These are phyloP conservation scores for Dromococcyx pavoninus DNA, from an alignment of 2,797 vertebrate genomes.

Conservation along the genomic window DNA sequence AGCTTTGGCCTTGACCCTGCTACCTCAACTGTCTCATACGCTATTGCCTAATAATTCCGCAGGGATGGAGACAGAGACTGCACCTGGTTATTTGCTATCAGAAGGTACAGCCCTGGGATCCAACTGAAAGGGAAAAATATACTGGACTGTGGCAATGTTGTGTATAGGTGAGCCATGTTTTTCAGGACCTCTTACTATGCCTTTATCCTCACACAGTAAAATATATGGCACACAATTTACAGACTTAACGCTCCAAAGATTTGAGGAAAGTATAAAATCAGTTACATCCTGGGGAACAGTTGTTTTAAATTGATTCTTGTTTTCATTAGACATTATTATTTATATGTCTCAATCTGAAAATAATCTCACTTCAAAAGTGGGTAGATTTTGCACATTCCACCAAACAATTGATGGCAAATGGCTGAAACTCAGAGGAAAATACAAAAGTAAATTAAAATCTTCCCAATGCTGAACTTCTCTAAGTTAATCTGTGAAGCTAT, in stretches of 20 bases:
- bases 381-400: neutral
- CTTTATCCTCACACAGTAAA: neutral
- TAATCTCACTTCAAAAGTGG: neutral
- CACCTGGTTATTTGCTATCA: slow-evolving; percentile 31
- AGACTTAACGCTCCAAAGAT: neutral
- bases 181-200: neutral
- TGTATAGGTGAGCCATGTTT: neutral
- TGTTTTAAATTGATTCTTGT: neutral
- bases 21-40: slow-evolving; percentile 9
- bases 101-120: neutral
- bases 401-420: neutral
- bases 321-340: neutral
- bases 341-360: neutral
- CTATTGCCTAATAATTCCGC: slow-evolving; percentile 58
- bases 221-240: neutral
- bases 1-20: slow-evolving; percentile 56
- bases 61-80: slow-evolving; percentile 39
- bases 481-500: neutral
- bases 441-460: neutral
- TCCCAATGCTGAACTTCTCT: neutral
- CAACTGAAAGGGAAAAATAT: neutral
- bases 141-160: neutral
- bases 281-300: neutral
- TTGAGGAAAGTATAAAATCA: neutral
- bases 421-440: neutral